Conservation (phyloP, 2,888 invertebrate species). For the Stenolophus ochropezus region DNA sequence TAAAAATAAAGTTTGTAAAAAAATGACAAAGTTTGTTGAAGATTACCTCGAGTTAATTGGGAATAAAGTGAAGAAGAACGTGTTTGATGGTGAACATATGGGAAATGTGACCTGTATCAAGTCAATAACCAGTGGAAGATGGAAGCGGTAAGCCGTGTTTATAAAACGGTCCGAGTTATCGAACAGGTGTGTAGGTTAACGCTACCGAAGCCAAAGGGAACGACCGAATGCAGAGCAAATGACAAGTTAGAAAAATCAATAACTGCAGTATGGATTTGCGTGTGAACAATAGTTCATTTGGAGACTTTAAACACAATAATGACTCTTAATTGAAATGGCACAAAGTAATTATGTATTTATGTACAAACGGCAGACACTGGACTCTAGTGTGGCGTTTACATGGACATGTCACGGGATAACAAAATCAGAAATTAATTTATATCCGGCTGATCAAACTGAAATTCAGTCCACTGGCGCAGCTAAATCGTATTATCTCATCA, state of each 20-base stretch:
- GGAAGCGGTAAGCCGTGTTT: too few species aligned
- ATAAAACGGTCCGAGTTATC: too few species aligned
- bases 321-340: slow-evolving; percentile 32
- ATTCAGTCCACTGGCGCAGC: slow-evolving; percentile 45
- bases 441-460: slow-evolving; percentile 42
- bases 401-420: slow-evolving; percentile 46
- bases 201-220: background rate
- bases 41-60: too few species aligned
- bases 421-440: slow-evolving; percentile 59
- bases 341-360: slow-evolving; percentile 52
- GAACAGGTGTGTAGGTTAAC: background rate
- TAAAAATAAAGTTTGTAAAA: too few species aligned
- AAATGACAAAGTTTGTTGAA: too few species aligned
- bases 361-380: slow-evolving; percentile 29
- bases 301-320: slow-evolving; percentile 35
- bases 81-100: too few species aligned
- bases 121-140: too few species aligned
- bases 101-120: too few species aligned
- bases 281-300: slow-evolving; percentile 45
- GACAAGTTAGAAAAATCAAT: slow-evolving; percentile 27
- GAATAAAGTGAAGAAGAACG: too few species aligned
- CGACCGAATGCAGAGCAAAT: slow-evolving; percentile 4
- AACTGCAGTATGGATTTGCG: slow-evolving; percentile 17
- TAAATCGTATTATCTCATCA: slow-evolving; percentile 51
- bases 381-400: slow-evolving; percentile 4